Percentiles rank a stretch among this genome's conserved stretches.
These are phyloP conservation scores for Limosa lapponica DNA, from an alignment of 2,797 vertebrate genomes.

Conservation along the genomic window DNA sequence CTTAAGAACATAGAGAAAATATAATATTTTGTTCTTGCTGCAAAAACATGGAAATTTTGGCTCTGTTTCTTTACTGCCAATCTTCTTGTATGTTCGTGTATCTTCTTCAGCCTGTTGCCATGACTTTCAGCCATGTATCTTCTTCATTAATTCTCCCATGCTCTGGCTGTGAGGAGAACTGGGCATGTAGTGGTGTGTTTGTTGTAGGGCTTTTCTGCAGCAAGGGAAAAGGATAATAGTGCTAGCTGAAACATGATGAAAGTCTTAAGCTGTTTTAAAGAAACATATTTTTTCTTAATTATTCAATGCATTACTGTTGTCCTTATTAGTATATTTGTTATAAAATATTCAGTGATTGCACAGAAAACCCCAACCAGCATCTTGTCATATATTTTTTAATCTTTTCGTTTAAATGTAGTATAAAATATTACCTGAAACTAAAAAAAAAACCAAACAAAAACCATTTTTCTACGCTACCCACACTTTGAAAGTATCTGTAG, in stretches of 20 bases:
- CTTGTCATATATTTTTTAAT: not conserved
- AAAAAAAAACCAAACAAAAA: not conserved
- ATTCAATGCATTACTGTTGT: not conserved
- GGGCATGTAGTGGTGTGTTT: not conserved
- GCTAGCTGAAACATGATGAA: not conserved
- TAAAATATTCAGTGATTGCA: not conserved
- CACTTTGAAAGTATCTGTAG: not conserved
- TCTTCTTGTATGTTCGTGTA: not conserved
- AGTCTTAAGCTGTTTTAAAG: not conserved
- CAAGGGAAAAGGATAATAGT: not conserved
- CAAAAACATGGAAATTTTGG: not conserved
- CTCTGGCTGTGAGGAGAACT: not conserved
- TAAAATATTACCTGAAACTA: not conserved
- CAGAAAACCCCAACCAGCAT: not conserved
- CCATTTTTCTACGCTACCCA: fast-evolving
- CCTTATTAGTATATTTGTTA: not conserved
- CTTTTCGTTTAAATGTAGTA: not conserved
- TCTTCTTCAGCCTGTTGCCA: not conserved
- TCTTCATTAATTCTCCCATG: not conserved
- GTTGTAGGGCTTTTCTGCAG: not conserved
- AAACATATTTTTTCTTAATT: not conserved
- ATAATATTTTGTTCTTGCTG: not conserved
- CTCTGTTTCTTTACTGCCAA: not conserved
- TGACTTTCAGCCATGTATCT: not conserved
- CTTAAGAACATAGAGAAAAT: not conserved